Evolutionary conservation across 2,113 vertebrate genomes (phyloP).

Genomic region (Labrus mixtus): DNA sequence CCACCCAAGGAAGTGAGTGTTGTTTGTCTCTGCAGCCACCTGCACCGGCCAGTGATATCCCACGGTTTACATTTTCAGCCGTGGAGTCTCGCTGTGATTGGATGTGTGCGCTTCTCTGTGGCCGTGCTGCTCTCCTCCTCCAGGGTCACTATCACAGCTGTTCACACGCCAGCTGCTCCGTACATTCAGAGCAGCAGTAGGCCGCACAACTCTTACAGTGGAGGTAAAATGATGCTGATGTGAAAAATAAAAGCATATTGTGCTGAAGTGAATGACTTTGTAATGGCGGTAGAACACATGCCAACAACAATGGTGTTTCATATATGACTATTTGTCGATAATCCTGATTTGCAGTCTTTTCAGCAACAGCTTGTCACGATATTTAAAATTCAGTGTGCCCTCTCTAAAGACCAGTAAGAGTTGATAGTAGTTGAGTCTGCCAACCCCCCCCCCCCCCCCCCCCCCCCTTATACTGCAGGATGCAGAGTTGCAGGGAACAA

Average conservation of each 20-base stretch:
- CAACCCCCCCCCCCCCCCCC: too few relatives aligned
- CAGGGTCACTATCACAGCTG: conserved; percentile 69
- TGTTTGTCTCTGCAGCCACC: conserved; percentile 71
- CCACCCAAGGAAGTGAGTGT: conserved; percentile 28
- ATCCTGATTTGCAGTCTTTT: too few relatives aligned
- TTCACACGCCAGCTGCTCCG: conserved; percentile 66
- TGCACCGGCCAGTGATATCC: conserved; percentile 58
- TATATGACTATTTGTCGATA: too few relatives aligned
- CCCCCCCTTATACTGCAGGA: too few relatives aligned
- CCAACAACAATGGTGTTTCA: too few relatives aligned
- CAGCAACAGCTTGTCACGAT: too few relatives aligned
- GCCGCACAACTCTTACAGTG: conserved; percentile 3
- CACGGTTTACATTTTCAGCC: conserved; percentile 66
- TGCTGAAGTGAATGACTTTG: too few relatives aligned
- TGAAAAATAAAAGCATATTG: neutral
- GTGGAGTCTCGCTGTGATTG: conserved; percentile 65
- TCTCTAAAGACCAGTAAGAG: too few relatives aligned
- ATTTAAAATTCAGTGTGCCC: too few relatives aligned
- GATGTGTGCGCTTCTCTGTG: conserved; percentile 49
- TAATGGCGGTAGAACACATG: too few relatives aligned
- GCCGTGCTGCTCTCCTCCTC: conserved; percentile 46
- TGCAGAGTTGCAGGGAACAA: too few relatives aligned
- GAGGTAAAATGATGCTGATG: neutral
- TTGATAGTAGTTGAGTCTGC: too few relatives aligned
- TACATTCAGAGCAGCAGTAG: conserved; percentile 33